These are phyloP conservation scores for Monomorium pharaonis DNA, from an alignment of 1,140 invertebrate species.

Conservation along the genomic window DNA sequence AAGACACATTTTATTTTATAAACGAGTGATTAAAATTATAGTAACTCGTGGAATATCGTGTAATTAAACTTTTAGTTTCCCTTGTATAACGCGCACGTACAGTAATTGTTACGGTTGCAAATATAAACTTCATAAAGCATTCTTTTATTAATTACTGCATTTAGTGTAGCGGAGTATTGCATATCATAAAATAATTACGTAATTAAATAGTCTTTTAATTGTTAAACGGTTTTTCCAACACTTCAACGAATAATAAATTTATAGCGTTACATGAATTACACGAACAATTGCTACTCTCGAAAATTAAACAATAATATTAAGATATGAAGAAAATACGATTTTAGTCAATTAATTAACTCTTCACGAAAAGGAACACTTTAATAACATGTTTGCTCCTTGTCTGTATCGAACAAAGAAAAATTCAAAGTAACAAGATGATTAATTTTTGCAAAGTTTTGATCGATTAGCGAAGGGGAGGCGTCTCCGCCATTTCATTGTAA, in stretches of 20 bases:
- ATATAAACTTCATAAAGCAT: background rate
- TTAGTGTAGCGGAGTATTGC: background rate
- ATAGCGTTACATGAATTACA: background rate
- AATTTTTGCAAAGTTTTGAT: conserved; percentile 13
- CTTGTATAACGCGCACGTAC: background rate
- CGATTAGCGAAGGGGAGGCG: background rate
- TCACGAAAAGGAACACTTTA: background rate
- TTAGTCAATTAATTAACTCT: conserved; percentile 55
- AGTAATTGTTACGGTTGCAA: background rate
- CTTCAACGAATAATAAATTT: background rate
- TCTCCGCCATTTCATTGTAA: background rate
- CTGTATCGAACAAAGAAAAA: background rate
- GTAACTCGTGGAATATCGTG: background rate
- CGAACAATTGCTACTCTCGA: background rate
- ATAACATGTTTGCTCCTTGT: background rate
- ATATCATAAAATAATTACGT: background rate
- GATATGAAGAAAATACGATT: background rate
- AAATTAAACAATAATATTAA: conserved; percentile 35
- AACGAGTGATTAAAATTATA: background rate
- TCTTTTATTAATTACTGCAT: conserved; percentile 30
- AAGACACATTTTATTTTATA: background rate
- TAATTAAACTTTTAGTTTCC: conserved; percentile 16
- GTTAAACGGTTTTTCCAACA: background rate
- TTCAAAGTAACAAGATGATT: conserved; percentile 25
- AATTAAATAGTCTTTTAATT: background rate